Evolutionary conservation across 2,113 vertebrate genomes (phyloP), one percentile per base, ranked within the genome.

Genomic region (Puffinus mauretanicus): DNA sequence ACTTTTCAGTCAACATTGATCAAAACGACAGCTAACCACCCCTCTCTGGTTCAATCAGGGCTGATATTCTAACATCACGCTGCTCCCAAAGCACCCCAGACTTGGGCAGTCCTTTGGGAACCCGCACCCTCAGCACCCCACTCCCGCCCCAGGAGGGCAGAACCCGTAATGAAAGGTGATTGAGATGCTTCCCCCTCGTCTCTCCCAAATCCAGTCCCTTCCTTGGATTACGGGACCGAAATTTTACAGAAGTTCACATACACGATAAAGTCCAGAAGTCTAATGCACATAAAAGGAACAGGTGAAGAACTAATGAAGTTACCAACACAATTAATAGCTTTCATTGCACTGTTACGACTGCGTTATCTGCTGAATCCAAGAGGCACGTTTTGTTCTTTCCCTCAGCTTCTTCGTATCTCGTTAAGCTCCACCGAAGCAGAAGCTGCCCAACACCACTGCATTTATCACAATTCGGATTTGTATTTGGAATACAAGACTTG

Each of bases 191-290:
- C 19, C 9, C 51, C 13, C 19, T 67, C 60, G 11, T 34, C 29
- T 3, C 11, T 58, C 46, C 32, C 77, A 92, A 60, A 78, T 21
- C 38, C 67, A 34, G n/a, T 11, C n/a, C 27, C 22, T n/a, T 67
- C 40, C 16, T 25, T 1, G 0, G 21, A 29, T 40, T 21, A 61
- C 0, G 0, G 26, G 66, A 40, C 47, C 2, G 2, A 38, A 47
- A 54, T 52, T n/a, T 58, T 25, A 64, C 27, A 36, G 40, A 25
- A 21, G n/a, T 14, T 52, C 29, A 38, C 4, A 6, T 11, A 42
- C 10, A 44, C 3, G 15, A 60, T 15, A 2, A 69, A 66, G 30
- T 20, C n/a, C 49, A 26, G 29, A 46, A 11, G 11, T 22, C 61
- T 32, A 26, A 65, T 0, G 30, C 19, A 27, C 1, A 3, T 10